Conservation (phyloP, 2,113 vertebrate species). For the Recurvirostra avosetta region DNA sequence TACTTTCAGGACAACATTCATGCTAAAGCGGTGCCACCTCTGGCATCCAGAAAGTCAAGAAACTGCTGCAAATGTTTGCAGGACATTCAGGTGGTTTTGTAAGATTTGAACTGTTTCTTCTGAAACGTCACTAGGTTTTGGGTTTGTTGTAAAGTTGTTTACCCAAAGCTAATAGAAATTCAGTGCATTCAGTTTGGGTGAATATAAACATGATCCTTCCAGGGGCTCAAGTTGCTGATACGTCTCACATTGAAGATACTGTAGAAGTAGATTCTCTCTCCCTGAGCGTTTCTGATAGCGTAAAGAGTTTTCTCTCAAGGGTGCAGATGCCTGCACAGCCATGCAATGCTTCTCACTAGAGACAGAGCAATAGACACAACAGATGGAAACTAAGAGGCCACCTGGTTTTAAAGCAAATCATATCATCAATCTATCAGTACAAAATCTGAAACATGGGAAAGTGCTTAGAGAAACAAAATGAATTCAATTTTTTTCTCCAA, state of each 20-base stretch:
- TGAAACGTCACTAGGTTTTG: not conserved
- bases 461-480: slow-evolving; percentile 32
- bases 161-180: not conserved
- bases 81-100: not conserved
- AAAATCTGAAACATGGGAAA: slow-evolving; percentile 56
- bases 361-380: slow-evolving; percentile 67
- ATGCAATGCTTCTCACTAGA: slow-evolving; percentile 62
- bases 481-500: not conserved
- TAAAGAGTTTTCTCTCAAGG: slow-evolving; percentile 6
- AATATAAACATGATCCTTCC: not conserved
- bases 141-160: not conserved
- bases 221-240: not conserved
- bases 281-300: not conserved
- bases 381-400: slow-evolving; percentile 61
- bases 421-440: slow-evolving; percentile 53
- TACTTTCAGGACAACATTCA: not conserved
- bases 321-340: slow-evolving; percentile 62
- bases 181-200: not conserved
- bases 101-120: not conserved
- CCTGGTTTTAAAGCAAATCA: slow-evolving; percentile 62
- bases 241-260: not conserved
- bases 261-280: not conserved
- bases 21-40: not conserved
- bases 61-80: not conserved
- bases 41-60: not conserved